phyloP scores from a whole-genome alignment of 2,888 invertebrate species.

The Patella caerulea region DNA sequence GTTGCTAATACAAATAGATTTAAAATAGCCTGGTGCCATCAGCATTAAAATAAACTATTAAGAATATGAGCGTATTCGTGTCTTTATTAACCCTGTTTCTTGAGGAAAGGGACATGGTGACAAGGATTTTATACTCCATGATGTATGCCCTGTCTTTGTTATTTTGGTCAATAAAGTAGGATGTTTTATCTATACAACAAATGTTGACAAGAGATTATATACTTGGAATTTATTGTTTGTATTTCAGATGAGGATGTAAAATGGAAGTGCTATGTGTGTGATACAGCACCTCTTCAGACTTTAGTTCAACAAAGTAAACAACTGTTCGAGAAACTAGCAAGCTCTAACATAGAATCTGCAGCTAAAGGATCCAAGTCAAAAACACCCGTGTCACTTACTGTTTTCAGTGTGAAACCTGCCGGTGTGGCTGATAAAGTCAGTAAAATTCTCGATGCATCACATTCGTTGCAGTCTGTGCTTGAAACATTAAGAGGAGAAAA shows the following conservation, averaged over 20 bases:
- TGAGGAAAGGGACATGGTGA: too few relatives aligned
- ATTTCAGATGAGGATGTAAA: slow-evolving; percentile 55
- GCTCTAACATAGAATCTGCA: neutral
- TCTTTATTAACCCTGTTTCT: too few relatives aligned
- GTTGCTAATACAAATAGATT: too few relatives aligned
- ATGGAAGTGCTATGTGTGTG: slow-evolving; percentile 75
- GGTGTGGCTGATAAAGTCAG: neutral
- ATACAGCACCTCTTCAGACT: slow-evolving; percentile 71
- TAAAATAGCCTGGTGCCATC: too few relatives aligned
- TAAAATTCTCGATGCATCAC: neutral
- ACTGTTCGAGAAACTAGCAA: slow-evolving; percentile 45
- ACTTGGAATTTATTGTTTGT: neutral
- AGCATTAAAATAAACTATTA: too few relatives aligned
- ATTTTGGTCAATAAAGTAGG: too few relatives aligned
- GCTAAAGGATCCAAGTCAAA: neutral
- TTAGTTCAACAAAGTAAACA: slow-evolving; percentile 68
- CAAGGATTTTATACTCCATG: too few relatives aligned
- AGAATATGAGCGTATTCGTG: too few relatives aligned
- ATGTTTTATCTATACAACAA: neutral
- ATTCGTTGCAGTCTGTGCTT: neutral
- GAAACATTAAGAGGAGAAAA: neutral
- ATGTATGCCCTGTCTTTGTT: too few relatives aligned
- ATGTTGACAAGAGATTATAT: slow-evolving; percentile 3
- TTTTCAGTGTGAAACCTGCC: neutral
- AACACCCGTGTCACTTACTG: neutral